These are phyloP conservation scores for Arvicanthis niloticus DNA, from an alignment of 2,113 vertebrate genomes.

Conservation along the genomic window DNA sequence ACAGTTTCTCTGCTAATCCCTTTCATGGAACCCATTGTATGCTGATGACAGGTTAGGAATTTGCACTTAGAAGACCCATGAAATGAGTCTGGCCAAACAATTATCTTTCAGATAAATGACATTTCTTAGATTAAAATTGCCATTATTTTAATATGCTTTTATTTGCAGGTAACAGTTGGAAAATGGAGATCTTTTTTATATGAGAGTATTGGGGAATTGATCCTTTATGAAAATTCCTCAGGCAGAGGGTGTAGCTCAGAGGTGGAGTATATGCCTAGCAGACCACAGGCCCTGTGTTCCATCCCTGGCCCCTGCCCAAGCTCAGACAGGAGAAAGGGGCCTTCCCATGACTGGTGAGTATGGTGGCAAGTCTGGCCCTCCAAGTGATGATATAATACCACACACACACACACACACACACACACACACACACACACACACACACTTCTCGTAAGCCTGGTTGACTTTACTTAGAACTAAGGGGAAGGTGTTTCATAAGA, in stretches of 20 bases:
- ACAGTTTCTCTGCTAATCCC: background rate
- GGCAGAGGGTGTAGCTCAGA: background rate
- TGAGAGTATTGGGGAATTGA: background rate
- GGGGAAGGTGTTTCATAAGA: background rate
- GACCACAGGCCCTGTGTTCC: background rate
- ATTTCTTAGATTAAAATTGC: background rate
- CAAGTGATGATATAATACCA: conserved; percentile 83
- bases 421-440: no score
- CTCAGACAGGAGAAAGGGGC: background rate
- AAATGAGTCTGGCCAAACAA: background rate
- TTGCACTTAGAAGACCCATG: background rate
- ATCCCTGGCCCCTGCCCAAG: background rate
- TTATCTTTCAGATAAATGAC: background rate
- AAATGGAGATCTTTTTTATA: background rate
- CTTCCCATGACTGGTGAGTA: conserved; percentile 86
- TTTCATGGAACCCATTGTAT: background rate
- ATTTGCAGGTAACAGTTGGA: background rate
- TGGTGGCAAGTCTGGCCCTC: conserved; percentile 91
- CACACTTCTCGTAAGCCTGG: background rate
- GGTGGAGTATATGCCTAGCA: background rate
- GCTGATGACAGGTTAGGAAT: background rate
- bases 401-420: no score
- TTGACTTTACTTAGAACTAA: background rate
- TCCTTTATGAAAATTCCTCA: background rate
- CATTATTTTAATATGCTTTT: background rate